Percentiles rank a stretch among this genome's conserved stretches.
phyloP scores from a whole-genome alignment of 2,797 vertebrate species.

The Halcyon badia region DNA sequence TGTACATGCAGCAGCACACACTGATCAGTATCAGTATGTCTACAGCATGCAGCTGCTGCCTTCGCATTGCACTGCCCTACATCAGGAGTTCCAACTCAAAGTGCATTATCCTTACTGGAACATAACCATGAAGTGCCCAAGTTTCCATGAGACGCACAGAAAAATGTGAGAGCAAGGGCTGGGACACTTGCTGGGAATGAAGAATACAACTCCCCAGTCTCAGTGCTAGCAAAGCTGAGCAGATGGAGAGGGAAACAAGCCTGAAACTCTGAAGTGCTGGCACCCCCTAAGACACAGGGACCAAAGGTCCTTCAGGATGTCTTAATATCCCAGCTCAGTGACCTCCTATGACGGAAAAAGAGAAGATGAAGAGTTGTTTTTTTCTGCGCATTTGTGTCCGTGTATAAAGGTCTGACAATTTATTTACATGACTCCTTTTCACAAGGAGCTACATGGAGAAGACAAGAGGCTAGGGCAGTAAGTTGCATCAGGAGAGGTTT shows the following conservation, averaged over 20 bases:
- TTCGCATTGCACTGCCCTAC: accelerated
- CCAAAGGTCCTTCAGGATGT: not conserved
- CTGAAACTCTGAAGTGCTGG: not conserved
- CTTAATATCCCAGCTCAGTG: not conserved
- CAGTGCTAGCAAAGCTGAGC: not conserved
- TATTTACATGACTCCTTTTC: not conserved
- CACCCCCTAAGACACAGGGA: not conserved
- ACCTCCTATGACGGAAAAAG: not conserved
- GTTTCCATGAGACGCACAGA: not conserved
- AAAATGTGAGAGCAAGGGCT: not conserved
- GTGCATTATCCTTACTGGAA: not conserved
- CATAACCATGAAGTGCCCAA: not conserved
- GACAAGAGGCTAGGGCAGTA: not conserved
- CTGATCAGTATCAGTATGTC: accelerated
- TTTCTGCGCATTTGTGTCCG: accelerated
- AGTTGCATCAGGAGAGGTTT: not conserved
- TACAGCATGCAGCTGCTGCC: not conserved
- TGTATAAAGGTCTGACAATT: not conserved
- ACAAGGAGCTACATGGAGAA: not conserved
- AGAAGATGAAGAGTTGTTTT: not conserved
- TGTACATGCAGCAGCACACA: not conserved
- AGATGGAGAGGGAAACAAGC: not conserved
- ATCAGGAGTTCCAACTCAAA: not conserved
- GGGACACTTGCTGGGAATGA: not conserved
- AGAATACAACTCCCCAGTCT: not conserved